A percentile compares a stretch with the other conserved stretches of the same genome.
Evolutionary conservation across 2,797 vertebrate species (phyloP).

Genomic region (Heliangelus exortis): DNA sequence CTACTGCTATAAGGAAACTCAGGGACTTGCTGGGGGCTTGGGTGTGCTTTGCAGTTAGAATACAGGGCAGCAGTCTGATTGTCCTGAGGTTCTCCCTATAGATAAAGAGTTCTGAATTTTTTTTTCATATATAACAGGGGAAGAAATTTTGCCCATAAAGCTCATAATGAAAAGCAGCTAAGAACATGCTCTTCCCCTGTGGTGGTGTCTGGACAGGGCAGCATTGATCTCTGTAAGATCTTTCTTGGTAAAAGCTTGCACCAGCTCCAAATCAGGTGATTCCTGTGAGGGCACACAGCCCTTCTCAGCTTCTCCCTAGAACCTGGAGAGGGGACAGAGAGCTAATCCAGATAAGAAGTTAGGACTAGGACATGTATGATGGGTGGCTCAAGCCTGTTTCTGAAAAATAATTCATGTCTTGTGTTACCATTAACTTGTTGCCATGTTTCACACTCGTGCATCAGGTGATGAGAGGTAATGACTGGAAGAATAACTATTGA

Average conservation of each 20-base stretch:
- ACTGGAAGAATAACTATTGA: conserved; percentile 51
- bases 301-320: background rate
- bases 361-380: background rate
- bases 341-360: background rate
- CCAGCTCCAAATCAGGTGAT: background rate
- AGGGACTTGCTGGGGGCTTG: background rate
- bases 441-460: background rate
- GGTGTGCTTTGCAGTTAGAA: background rate
- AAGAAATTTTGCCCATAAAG: background rate
- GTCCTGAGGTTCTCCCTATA: background rate
- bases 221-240: background rate
- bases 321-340: background rate
- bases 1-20: background rate
- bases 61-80: background rate
- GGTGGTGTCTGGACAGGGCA: background rate
- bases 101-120: background rate
- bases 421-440: background rate
- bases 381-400: background rate
- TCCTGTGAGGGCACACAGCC: background rate
- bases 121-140: background rate
- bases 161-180: background rate
- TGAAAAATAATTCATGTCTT: background rate
- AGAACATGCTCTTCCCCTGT: background rate
- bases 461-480: background rate
- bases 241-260: background rate